phyloP scores from a whole-genome alignment of 2,797 vertebrate species.

The Neosilurus mollespiculum region DNA sequence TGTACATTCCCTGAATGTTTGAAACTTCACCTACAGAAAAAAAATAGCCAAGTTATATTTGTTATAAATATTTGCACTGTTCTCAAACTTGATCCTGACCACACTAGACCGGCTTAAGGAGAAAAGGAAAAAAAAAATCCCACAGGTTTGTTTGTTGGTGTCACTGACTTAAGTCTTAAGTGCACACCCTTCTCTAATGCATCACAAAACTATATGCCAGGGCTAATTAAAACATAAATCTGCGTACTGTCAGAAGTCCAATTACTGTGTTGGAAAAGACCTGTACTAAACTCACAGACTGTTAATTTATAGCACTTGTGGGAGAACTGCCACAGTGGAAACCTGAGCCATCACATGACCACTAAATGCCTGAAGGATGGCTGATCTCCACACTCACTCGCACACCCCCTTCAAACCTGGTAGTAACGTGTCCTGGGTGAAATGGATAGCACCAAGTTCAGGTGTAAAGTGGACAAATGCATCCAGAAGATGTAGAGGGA shows the following conservation, averaged over 20 bases:
- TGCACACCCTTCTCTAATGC: background rate
- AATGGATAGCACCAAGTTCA: no score
- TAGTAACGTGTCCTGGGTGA: no score
- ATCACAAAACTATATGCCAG: background rate
- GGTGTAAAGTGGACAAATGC: no score
- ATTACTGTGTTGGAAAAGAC: slow-evolving; percentile 11
- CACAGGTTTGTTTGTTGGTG: background rate
- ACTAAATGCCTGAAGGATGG: background rate
- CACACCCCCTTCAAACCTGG: background rate
- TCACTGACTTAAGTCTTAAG: background rate
- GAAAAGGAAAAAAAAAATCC: background rate
- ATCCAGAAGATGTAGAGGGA: no score
- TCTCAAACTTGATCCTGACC: background rate
- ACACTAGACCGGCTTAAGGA: background rate
- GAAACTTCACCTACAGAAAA: background rate
- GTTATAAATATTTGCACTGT: background rate
- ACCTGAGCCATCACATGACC: background rate
- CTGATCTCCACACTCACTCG: background rate
- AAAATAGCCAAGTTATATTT: background rate
- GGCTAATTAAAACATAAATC: background rate
- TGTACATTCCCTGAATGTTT: background rate
- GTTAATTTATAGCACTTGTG: slow-evolving; percentile 17
- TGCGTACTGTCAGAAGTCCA: background rate
- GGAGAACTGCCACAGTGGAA: slow-evolving; percentile 13
- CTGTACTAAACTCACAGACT: background rate